A percentile compares a stretch with the other conserved stretches of the same genome.
Evolutionary conservation across 2,797 vertebrate genomes (phyloP).

Genomic region (Sebastiscus albofasciatus): DNA sequence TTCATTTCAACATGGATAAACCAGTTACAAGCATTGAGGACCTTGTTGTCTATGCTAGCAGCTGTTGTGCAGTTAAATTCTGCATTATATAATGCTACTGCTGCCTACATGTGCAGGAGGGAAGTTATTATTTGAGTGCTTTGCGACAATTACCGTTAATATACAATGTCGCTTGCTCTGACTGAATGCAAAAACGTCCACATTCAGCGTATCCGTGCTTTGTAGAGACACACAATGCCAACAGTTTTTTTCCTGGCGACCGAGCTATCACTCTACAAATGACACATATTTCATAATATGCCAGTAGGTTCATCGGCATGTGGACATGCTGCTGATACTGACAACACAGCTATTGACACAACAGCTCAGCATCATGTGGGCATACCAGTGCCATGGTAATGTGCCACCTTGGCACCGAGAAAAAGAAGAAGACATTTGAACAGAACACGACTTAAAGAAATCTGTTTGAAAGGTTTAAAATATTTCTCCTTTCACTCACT

Average conservation of each 20-base stretch:
- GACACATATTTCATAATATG: constrained; percentile 4
- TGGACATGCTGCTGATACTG: constrained; percentile 59
- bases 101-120: too few relatives aligned
- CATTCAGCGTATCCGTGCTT: not conserved
- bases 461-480: not conserved
- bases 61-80: too few relatives aligned
- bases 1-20: too few relatives aligned
- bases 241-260: not conserved
- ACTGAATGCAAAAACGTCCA: not conserved
- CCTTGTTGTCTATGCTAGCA: too few relatives aligned
- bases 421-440: not conserved
- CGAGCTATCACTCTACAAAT: not conserved
- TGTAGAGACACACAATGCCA: not conserved
- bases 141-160: too few relatives aligned
- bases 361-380: constrained; percentile 55
- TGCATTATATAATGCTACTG: too few relatives aligned
- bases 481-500: not conserved
- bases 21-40: too few relatives aligned
- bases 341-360: constrained; percentile 77
- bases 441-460: not conserved
- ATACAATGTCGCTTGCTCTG: not conserved
- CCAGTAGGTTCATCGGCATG: not conserved
- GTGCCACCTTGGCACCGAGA: not conserved
- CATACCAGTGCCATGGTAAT: not conserved
- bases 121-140: too few relatives aligned